Base-by-base conservation (phyloP, 2,113 vertebrate genomes). In the Jacana jacana region DNA sequence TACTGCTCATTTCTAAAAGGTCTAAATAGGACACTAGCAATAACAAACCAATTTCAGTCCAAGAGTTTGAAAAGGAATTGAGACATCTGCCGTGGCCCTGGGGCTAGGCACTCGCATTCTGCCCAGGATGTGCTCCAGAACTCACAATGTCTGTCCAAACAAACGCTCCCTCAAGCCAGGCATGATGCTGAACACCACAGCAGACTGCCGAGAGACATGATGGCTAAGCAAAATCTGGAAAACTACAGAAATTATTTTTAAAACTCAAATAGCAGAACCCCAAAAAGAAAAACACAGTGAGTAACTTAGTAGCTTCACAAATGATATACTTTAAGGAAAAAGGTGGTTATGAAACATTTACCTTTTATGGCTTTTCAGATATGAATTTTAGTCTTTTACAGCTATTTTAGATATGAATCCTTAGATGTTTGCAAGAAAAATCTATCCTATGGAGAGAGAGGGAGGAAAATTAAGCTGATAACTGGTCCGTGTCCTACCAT, bases 11-110 rank as follows among this genome's bases (percentile, higher is more conserved):
- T 96, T 88, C 57, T 81, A 92, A 79, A 44, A 1, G 1, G 28
- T 65, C 73, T 91, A 90, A 93, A 86, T 61, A 96, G 91, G 91
- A 25, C 83, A 87, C 57, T 88, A 82, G 86, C 72, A 96, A 71
- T 83, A 93, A 92, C 3, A 44, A 95, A 60, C 52, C 57, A 30
- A 52, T 84, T 83, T 88, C 72, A 94, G 90, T 78, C 55, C 77
- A 71, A 65, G 71, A 73, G n/a, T 73, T 42, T 64, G 71, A 64
- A 91, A 93, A 93, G 80, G 69, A 83, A 81, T 86, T 65, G 90
- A 95, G 95, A 93, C 88, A 95, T 96, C 86, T 96, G 93, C 69
- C 0, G 5, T 52, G 65, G 88, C 90, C 86, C 61, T 37, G 23
- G 46, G 93, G 95, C 92, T 66, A 49, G 51, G 70, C 31, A 4